Base-by-base conservation (phyloP, 2,888 invertebrate species). In the Globia sparganii region DNA sequence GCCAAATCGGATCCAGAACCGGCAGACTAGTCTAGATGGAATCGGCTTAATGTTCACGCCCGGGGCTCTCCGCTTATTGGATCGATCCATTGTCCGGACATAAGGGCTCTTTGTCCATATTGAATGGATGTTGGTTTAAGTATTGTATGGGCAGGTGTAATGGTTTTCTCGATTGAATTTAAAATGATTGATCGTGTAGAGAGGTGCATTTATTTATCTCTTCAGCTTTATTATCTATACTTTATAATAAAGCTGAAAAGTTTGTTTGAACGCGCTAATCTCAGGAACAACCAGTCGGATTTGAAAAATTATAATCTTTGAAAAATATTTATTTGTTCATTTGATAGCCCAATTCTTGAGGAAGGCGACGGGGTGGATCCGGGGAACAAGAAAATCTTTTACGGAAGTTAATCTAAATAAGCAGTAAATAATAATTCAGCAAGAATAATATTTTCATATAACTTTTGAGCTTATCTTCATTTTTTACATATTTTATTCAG, bases 21-120 rank as follows among this genome's bases (percentile, higher is more conserved):
- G 78, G 65, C 66, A 75, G 66, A 68, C 85, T 77, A 77, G 88
- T 83, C 84, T 86, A 80, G 84, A 87, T 83, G 76, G 80, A 90
- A 93, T 91, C 94, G 89, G 93, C 92, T 94, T 93, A 93, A 89
- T 80, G 83, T 70, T 86, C 89, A 88, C 89, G 91, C 93, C 89
- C 86, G 84, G 87, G 90, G 90, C 90, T 86, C 86, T 87, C 86
- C 80, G 88, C 80, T 91, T 91, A 93, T 91, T 87, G 91, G 89
- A 91, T 90, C 90, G 90, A 91, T 78, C 66, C 73, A 80, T 92
- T 91, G 91, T 92, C 89, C 88, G 86, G 75, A 76, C 81, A 72
- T 77, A 78, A 82, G 77, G 77, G 81, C 73, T 74, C 83, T 84
- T 85, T 83, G 85, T 83, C 58, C 53, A 79, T 79, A 82, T 78